Percentiles rank a stretch among this genome's conserved stretches.
phyloP scores from a whole-genome alignment of 1,140 invertebrate species.

The Drosophila sulfurigaster region DNA sequence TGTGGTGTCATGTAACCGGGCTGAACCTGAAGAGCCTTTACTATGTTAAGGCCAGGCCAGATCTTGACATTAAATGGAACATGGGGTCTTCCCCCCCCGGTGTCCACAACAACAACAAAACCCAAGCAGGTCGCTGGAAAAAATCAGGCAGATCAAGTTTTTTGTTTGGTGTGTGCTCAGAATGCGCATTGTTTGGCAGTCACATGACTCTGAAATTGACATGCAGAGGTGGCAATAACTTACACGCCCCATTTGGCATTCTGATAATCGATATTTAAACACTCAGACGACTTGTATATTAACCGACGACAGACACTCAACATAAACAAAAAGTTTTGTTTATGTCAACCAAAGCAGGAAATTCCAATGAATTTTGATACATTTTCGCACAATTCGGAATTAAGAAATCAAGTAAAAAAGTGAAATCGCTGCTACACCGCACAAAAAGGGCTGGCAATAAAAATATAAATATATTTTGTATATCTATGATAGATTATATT shows the following conservation, averaged over 20 bases:
- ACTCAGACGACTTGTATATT: slow-evolving; percentile 1
- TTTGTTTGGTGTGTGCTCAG: not conserved
- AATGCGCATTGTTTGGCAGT: slow-evolving; percentile 3
- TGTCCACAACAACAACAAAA: too few species aligned
- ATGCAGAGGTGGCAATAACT: slow-evolving; percentile 8
- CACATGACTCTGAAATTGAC: slow-evolving; percentile 28
- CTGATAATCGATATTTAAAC: slow-evolving; percentile 14
- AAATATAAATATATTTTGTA: too few species aligned
- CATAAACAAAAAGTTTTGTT: slow-evolving; percentile 2
- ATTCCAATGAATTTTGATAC: not conserved
- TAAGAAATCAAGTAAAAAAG: not conserved
- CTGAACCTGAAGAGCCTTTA: slow-evolving; percentile 17
- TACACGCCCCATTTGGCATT: slow-evolving; percentile 12
- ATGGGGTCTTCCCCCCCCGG: slow-evolving; percentile 14
- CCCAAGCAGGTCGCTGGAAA: not conserved
- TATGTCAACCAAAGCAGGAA: not conserved
- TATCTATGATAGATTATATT: not conserved
- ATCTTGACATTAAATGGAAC: not conserved
- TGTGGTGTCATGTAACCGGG: slow-evolving; percentile 41
- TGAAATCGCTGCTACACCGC: not conserved
- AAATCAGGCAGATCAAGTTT: slow-evolving; percentile 29
- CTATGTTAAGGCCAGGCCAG: slow-evolving; percentile 22
- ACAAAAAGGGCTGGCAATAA: not conserved
- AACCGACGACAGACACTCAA: not conserved
- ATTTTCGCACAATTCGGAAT: too few species aligned